phyloP scores from a whole-genome alignment of 2,888 invertebrate species.

The Trissolcus brochymenae region DNA sequence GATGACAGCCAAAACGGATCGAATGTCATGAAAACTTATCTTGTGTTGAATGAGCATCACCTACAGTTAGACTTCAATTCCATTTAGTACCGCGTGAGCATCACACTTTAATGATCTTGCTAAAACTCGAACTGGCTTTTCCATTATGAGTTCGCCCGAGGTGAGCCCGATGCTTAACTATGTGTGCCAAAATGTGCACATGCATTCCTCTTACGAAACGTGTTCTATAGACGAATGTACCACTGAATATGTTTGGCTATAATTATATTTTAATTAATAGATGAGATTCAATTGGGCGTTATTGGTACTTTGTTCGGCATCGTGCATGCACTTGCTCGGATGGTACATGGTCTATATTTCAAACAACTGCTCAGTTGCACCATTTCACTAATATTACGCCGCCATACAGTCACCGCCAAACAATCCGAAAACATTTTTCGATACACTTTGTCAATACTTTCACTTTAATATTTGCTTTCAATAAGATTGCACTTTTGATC shows the following conservation, averaged over 20 bases:
- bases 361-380: slow-evolving; percentile 18
- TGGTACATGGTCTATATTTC: not conserved
- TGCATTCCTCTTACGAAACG: slow-evolving; percentile 32
- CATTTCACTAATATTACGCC: not conserved
- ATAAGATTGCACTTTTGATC: no score
- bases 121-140: slow-evolving; percentile 70
- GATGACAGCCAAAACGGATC: slow-evolving; percentile 57
- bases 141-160: slow-evolving; percentile 69
- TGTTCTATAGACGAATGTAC: slow-evolving; percentile 43
- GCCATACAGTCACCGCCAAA: no score
- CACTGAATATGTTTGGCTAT: slow-evolving; percentile 45
- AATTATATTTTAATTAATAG: slow-evolving; percentile 51
- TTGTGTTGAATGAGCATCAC: slow-evolving; percentile 69
- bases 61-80: slow-evolving; percentile 69
- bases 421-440: no score
- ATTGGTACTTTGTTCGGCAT: slow-evolving; percentile 32
- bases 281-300: slow-evolving; percentile 39
- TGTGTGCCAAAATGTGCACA: slow-evolving; percentile 46
- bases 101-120: slow-evolving; percentile 71
- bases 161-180: slow-evolving; percentile 49
- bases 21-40: slow-evolving; percentile 71
- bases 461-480: no score
- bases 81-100: slow-evolving; percentile 58
- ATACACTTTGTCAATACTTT: no score
- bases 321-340: slow-evolving; percentile 23